Base-by-base conservation (phyloP, 2,113 vertebrate species). In the Pelecanus crispus region DNA sequence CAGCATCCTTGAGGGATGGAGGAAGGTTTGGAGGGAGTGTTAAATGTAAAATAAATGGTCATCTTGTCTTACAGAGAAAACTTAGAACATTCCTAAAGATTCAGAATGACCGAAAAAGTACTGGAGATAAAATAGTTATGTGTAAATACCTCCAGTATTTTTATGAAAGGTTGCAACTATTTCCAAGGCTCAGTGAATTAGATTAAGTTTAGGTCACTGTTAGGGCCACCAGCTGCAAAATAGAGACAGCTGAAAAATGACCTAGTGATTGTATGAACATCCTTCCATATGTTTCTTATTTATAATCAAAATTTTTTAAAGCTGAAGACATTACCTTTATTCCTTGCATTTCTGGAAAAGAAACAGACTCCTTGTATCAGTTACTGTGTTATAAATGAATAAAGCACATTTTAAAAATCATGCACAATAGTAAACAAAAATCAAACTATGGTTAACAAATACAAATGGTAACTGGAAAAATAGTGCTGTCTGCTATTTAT, bases 211-310 rank as follows among this genome's bases (percentile, higher is more conserved):
- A 87, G 92, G 90, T 95, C 87, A 83, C 42, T 32, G 36, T 77
- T 62, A 68, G n/a, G 79, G 55, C 62, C 55, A 73, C 49, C 90
- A 96, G 92, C 95, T 95, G 92, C 90, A 90, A 77, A 82, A 70
- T 13, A 72, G 74, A 92, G 25, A 74, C 89, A 94, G 85, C 36
- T 96, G 95, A 74, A 87, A 90, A 96, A 91, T 77, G 65, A 84
- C 61, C 61, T 63, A 74, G 55, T 59, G 89, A 56, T 59, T 79
- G 13, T 85, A 74, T 71, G 92, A 94, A 58, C 79, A 81, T 80
- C 40, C 42, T 80, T 94, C 71, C 93, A 93, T 86, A 47, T 96
- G 94, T 88, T 96, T 92, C 79, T 70, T n/a, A 86, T 93, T 94
- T 95, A 74, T 67, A 89, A 38, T 58, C 53, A 86, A 59, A 56